A percentile compares a stretch with the other conserved stretches of the same genome.
These are phyloP conservation scores for Lamproptera curius DNA, from an alignment of 2,888 invertebrate genomes.

Conservation along the genomic window DNA sequence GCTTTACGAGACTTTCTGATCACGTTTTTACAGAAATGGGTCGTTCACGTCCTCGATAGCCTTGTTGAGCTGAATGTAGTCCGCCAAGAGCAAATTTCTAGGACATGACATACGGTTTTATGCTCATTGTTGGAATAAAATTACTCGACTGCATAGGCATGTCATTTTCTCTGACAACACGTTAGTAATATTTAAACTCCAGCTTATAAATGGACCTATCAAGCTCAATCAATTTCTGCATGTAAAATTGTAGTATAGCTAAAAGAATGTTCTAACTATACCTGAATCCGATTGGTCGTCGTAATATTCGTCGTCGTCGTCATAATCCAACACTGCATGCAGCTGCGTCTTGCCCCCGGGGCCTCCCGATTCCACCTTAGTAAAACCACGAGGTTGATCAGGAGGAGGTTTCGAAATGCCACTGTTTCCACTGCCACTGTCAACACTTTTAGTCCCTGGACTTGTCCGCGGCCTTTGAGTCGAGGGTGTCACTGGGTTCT, in stretches of 20 bases:
- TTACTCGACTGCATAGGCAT: constrained; percentile 49
- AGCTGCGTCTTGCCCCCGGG: constrained; percentile 80
- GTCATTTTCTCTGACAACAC: too few species aligned
- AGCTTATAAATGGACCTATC: too few species aligned
- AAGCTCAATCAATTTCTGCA: too few species aligned
- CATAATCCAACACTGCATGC: constrained; percentile 86
- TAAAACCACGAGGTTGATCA: constrained; percentile 80
- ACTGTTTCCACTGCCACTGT: constrained; percentile 43
- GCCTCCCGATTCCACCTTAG: constrained; percentile 78
- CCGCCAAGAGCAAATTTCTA: constrained; percentile 8
- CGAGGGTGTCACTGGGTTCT: constrained; percentile 44
- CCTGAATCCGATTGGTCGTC: constrained; percentile 79
- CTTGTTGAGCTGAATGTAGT: constrained; percentile 21
- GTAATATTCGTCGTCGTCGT: constrained; percentile 76
- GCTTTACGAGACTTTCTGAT: constrained; percentile 45
- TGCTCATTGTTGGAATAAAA: constrained; percentile 54
- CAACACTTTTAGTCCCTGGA: constrained; percentile 72
- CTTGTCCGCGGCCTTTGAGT: constrained; percentile 40
- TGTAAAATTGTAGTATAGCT: too few species aligned
- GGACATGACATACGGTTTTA: constrained; percentile 33
- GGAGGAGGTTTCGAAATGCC: constrained; percentile 54
- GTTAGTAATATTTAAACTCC: too few species aligned
- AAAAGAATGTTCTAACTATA: constrained; percentile 38
- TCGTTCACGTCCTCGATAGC: constrained; percentile 25
- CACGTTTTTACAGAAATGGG: constrained; percentile 45